Conservation (phyloP, 1,140 invertebrate genomes). For the Callitettix versicolor region DNA sequence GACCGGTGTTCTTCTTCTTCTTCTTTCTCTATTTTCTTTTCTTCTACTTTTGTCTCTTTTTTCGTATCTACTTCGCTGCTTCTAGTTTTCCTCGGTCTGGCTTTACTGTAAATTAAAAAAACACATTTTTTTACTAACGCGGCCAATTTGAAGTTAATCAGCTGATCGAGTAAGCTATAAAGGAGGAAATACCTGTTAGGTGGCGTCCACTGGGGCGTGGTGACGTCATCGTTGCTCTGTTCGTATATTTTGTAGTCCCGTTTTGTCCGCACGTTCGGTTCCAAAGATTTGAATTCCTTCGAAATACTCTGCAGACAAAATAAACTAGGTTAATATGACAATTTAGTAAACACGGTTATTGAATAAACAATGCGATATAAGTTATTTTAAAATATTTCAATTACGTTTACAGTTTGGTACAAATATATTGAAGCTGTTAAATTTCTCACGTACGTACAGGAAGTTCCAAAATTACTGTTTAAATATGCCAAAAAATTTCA, state of each 20-base stretch:
- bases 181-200: constrained; percentile 10
- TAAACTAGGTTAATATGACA: neutral
- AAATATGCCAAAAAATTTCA: too few relatives aligned
- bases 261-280: constrained; percentile 5
- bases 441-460: too few relatives aligned
- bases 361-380: neutral
- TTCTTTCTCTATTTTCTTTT: constrained; percentile 11
- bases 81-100: neutral
- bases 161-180: too few relatives aligned
- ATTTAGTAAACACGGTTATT: neutral
- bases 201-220: constrained; percentile 7
- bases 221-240: constrained; percentile 5
- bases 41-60: constrained; percentile 5
- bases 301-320: constrained; percentile 2
- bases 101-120: neutral
- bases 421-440: too few relatives aligned
- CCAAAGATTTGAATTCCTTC: neutral
- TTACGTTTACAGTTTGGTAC: too few relatives aligned
- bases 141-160: too few relatives aligned
- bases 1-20: constrained; percentile 36
- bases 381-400: too few relatives aligned
- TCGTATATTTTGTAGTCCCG: constrained; percentile 14
- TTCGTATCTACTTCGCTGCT: neutral
- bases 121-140: too few relatives aligned
- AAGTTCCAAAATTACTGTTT: too few relatives aligned